Evolutionary conservation across 2,888 invertebrate genomes (phyloP), one percentile per base, ranked within the genome.

Genomic region (Eilema caniola): DNA sequence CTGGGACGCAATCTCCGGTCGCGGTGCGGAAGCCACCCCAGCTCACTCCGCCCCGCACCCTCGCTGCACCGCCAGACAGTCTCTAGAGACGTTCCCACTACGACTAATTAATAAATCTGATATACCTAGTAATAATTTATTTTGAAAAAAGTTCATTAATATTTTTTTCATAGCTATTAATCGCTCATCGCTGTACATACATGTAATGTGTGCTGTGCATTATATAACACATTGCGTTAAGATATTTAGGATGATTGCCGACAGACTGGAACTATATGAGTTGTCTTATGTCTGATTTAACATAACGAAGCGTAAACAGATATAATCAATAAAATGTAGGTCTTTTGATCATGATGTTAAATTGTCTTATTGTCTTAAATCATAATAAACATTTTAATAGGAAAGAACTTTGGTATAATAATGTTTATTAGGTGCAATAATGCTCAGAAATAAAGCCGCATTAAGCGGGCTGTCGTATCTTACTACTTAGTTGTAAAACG

Each of bases 1-100:
- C 90, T 89, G 90, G 89, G 87, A 88, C 86, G 92, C 92, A 93
- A 94, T 94, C 94, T 94, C 94, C 94, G 94, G 94, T 91, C 87
- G 85, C 86, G 84, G 83, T 83, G 86, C 88, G 88, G 88, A 88
- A 86, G 81, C 86, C 82, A 74, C 85, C 85, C 83, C 79, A 64
- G 76, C 76, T 73, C 71, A 68, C 73, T 75, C 67, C 67, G 57
- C 74, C 59, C 68, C 73, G 71, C 72, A 72, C 83, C 71, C 77
- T 76, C 85, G 76, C 69, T 85, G 84, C 85, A 85, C 79, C 83
- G 85, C 84, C 84, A 84, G 76, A 82, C 82, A 82, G 77, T 75
- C 80, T 83, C 82, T 67, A 75, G 82, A 80, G 83, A 79, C 76
- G 71, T 70, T 76, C 65, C 74, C 78, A 75, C 76, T 81, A 74